These are phyloP conservation scores for Petrolisthes cinctipes DNA, from an alignment of 2,888 invertebrate genomes.

Conservation along the genomic window DNA sequence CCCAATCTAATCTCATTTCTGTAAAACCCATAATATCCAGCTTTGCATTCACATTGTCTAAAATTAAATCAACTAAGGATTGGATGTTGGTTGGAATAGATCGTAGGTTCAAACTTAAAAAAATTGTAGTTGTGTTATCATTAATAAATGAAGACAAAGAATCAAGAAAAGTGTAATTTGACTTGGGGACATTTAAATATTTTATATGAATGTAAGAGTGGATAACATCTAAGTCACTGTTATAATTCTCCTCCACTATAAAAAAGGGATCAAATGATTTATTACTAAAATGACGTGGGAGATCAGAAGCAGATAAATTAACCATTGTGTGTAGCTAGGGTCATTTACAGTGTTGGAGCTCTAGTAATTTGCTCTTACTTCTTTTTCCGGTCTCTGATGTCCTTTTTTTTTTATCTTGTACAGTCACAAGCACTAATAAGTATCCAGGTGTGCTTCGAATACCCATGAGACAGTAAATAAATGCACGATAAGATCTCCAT, in stretches of 20 bases:
- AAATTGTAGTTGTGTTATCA: neutral
- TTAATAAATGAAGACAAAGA: neutral
- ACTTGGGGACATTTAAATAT: neutral
- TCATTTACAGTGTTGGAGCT: neutral
- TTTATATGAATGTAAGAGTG: neutral
- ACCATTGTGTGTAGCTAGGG: neutral
- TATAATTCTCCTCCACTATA: neutral
- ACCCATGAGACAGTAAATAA: no score
- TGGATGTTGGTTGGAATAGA: constrained; percentile 9
- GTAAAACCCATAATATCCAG: constrained; percentile 10
- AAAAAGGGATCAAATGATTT: neutral
- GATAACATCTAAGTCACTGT: constrained; percentile 10
- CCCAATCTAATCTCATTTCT: neutral
- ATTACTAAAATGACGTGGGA: neutral
- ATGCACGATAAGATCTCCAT: no score
- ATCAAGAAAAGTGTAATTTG: neutral
- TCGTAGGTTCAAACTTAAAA: neutral
- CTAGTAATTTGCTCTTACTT: neutral
- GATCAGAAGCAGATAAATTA: neutral
- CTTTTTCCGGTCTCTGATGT: neutral
- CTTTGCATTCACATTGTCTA: neutral
- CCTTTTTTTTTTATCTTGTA: no score
- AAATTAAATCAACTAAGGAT: neutral
- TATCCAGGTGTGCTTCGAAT: no score
- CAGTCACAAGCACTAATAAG: no score